Base-by-base conservation (phyloP, 2,113 vertebrate genomes). In the Serilophus lunatus region DNA sequence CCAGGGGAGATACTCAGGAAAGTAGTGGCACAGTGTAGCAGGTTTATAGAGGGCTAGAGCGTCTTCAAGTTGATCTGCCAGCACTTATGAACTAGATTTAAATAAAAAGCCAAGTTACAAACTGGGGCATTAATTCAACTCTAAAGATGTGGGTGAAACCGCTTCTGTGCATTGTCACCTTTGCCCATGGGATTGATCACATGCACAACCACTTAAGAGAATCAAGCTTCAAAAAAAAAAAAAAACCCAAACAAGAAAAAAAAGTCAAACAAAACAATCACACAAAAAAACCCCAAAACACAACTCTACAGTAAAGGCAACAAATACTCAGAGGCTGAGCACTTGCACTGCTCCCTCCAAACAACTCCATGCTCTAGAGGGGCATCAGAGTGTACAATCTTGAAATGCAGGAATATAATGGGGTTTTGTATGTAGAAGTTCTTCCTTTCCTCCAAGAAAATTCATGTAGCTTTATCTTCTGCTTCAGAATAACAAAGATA, bases 331-430 rank as follows among this genome's bases (percentile, higher is more conserved):
- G 26, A 63, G 31, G 35, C 40, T 29, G 13, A 77, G 20, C 1
- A 2, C 22, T 65, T 61, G n/a, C 26, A 71, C 28, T 45, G 12
- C 42, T 71, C 15, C 31, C 13, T 50, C 31, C 22, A 80, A 60
- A 60, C 20, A 90, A 33, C n/a, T 25, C 13, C n/a, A 13, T 24
- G 14, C 50, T 81, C 42, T 40, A 35, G 8, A 50, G 6, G 7
- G 14, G 45, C 2, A 1, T 66, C 26, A 66, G 0, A 6, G 38
- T 11, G 7, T 35, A 57, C 4, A n/a, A 13, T 9, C 33, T 51
- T 53, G 3, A 79, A 42, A n/a, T 42, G 40, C 40, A 42, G 40
- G 40, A 42, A 42, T 42, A 14, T 42, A 42, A 42, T 42, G 40
- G 40, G 40, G 40, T 42, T 42, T 42, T 42, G 14, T 42, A 14